These are phyloP conservation scores for Spisula solida DNA, from an alignment of 2,888 invertebrate genomes.

Conservation along the genomic window DNA sequence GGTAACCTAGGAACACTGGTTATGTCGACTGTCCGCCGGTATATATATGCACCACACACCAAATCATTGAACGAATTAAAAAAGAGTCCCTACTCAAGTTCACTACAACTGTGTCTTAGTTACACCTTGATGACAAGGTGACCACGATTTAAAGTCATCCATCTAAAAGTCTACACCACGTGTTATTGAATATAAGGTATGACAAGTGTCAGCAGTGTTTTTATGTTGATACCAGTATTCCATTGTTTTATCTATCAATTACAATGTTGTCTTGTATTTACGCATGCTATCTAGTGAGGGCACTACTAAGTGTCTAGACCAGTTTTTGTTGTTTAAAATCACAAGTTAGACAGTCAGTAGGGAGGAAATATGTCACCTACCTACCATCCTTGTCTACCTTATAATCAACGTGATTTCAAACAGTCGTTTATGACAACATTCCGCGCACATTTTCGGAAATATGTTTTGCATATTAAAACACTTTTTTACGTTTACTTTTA, in stretches of 20 bases:
- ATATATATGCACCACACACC: too few relatives aligned
- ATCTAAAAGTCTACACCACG: background rate
- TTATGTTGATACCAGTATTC: background rate
- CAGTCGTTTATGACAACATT: constrained; percentile 30
- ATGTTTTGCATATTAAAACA: constrained; percentile 34
- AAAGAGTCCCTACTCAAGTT: too few relatives aligned
- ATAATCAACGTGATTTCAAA: constrained; percentile 1
- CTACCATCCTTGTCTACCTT: background rate
- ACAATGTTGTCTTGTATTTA: constrained; percentile 23
- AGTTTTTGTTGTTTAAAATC: constrained; percentile 1
- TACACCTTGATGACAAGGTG: background rate
- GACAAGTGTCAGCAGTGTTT: constrained; percentile 11
- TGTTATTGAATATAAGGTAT: background rate
- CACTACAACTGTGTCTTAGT: background rate
- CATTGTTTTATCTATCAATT: constrained; percentile 1
- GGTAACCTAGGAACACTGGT: too few relatives aligned
- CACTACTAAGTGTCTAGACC: background rate
- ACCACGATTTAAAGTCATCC: background rate
- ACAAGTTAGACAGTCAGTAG: background rate
- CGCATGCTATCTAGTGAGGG: background rate
- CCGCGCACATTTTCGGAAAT: constrained; percentile 39
- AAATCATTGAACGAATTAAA: too few relatives aligned
- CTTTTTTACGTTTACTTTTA: constrained; percentile 10
- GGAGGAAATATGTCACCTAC: constrained; percentile 9
- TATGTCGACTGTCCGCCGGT: too few relatives aligned